Conservation (phyloP, 2,113 vertebrate genomes). For the Periophthalmus modestus region DNA sequence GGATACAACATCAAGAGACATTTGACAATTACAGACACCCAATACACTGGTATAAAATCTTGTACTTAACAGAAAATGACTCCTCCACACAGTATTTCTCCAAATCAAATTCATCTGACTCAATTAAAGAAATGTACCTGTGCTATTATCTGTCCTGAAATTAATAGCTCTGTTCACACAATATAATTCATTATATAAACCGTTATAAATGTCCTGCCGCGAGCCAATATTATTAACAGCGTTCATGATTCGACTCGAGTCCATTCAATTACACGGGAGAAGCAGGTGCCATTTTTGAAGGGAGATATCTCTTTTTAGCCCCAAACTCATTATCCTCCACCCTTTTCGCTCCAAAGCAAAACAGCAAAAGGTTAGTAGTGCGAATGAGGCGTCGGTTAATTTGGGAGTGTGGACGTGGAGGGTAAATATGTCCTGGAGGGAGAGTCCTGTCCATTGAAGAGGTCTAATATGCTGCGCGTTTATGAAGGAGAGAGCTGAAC, state of each 20-base stretch:
- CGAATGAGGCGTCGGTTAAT: conserved; percentile 37
- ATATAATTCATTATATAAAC: background rate
- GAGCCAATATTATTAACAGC: conserved; percentile 1
- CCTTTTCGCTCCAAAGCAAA: conserved; percentile 20
- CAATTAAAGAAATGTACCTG: background rate
- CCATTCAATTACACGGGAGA: conserved; percentile 31
- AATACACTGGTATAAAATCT: background rate
- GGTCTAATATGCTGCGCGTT: conserved; percentile 8
- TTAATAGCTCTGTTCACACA: background rate
- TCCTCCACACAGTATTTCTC: background rate
- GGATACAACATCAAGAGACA: too few species aligned
- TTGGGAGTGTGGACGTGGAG: conserved; percentile 22
- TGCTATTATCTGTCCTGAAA: background rate
- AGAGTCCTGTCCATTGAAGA: background rate
- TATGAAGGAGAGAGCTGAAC: conserved; percentile 2
- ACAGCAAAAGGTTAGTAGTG: conserved; percentile 15
- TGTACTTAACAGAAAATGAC: background rate
- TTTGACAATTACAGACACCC: too few species aligned
- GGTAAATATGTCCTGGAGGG: conserved; percentile 20
- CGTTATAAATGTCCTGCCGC: background rate
- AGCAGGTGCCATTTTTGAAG: conserved; percentile 28
- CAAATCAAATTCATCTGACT: background rate
- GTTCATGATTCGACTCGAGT: conserved; percentile 16
- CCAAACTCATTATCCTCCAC: conserved; percentile 40
- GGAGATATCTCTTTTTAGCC: conserved; percentile 19